A percentile compares a stretch with the other conserved stretches of the same genome.
phyloP scores from a whole-genome alignment of 92 coral and sea anemone genomes.

The Porites rus region DNA sequence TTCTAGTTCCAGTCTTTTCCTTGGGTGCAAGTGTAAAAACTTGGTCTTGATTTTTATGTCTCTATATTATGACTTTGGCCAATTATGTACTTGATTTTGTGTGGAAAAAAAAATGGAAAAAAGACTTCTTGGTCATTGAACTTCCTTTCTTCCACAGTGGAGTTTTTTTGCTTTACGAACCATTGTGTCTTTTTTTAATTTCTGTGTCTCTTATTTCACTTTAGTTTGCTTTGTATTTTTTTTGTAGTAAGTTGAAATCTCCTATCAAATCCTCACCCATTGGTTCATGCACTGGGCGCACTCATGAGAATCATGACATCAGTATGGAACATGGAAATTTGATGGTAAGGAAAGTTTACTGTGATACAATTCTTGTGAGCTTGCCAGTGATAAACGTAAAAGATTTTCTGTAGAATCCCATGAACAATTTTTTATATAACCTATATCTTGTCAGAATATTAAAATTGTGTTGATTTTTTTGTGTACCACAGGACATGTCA shows the following conservation, averaged over 20 bases:
- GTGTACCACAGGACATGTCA: slow-evolving; percentile 38
- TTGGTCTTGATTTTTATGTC: background rate
- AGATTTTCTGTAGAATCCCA: too few relatives aligned
- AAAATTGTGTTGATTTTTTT: background rate
- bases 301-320: slow-evolving; percentile 35
- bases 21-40: background rate
- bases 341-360: slow-evolving; percentile 48
- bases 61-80: too few relatives aligned
- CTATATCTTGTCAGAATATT: too few relatives aligned
- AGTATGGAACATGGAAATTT: slow-evolving; percentile 25
- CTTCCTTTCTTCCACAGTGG: too few relatives aligned
- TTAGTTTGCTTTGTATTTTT: background rate
- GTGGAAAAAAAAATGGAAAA: too few relatives aligned
- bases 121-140: too few relatives aligned
- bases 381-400: too few relatives aligned
- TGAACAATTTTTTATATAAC: too few relatives aligned
- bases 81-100: too few relatives aligned
- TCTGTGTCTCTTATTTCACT: background rate
- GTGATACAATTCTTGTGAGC: background rate
- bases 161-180: background rate
- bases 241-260: slow-evolving; percentile 88
- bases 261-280: slow-evolving; percentile 84
- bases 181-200: background rate
- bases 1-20: background rate
- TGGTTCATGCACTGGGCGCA: slow-evolving; percentile 72